Evolutionary conservation across 2,888 invertebrate species (phyloP), one percentile per base, ranked within the genome.

Genomic region (Ramazzottius varieornatus): DNA sequence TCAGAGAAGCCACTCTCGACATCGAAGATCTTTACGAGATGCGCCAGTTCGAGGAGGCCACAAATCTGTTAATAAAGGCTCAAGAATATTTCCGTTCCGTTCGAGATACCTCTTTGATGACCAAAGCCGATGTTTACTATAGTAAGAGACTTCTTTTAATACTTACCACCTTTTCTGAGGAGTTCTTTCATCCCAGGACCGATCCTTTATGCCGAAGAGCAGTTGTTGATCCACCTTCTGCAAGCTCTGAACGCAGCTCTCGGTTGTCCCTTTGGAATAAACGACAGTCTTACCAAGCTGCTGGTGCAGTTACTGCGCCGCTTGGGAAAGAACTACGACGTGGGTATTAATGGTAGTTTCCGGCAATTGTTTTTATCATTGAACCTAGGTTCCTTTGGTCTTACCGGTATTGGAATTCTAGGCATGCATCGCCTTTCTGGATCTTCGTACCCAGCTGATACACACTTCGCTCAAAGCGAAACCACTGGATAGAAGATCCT

Each of bases 11-110:
- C n/a, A 24, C 54, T 29, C 8, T 24, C 4, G 54, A 54, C 29
- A 54, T 54, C 4, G 54, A 54, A 24, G 54, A 54, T 54, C 54
- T 16, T 54, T 54, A 54, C 29, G 54, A 54, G 29, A 54, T 54
- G 54, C 54, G 54, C 29, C 20, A 29, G 4, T 54, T n/a, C 29
- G 29, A 24, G 8, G 54, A 16, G 13, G 54, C 54, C 4, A 24
- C 24, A 8, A 4, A 29, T 54, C 54, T 54, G 20, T 54, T 54
- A 29, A 24, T 16, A 4, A 4, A 13, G 4, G 54, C 54, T 24
- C 8, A 29, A 29, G 29, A 54, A 29, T 54, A 24, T 29, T 54
- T 16, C 54, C 20, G 24, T 16, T 8, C 20, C n/a, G 16, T 54
- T 16, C 8, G 20, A 8, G 40, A 40, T 20, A 8, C 8, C 13